Evolutionary conservation across 2,113 vertebrate species (phyloP).

Genomic region (Pipa parva): DNA sequence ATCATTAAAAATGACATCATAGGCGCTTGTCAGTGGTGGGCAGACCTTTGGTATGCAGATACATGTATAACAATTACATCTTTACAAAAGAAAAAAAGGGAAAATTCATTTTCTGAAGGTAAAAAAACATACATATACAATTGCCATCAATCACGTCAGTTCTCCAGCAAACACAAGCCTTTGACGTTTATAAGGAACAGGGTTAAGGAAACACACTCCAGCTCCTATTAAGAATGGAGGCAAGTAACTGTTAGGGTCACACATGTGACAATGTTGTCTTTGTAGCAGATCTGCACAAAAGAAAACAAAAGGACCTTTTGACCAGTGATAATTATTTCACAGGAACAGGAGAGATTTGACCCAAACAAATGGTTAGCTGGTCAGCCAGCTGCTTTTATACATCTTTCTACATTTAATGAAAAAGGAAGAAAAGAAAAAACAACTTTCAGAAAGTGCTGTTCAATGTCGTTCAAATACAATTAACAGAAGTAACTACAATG

Average conservation of each 20-base stretch:
- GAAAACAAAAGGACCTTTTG: constrained; percentile 25
- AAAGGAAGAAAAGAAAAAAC: too few species aligned
- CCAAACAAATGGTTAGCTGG: not conserved
- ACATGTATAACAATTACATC: too few species aligned
- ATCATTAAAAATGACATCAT: too few species aligned
- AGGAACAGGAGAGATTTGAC: constrained; percentile 21
- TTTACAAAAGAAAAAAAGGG: too few species aligned
- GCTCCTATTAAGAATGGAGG: not conserved
- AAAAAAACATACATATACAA: not conserved
- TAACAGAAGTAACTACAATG: too few species aligned
- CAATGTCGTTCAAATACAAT: too few species aligned
- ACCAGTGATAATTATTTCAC: constrained; percentile 10
- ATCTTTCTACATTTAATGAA: not conserved
- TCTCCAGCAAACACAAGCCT: not conserved
- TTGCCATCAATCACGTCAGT: not conserved
- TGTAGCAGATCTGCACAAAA: constrained; percentile 10
- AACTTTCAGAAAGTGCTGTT: too few species aligned
- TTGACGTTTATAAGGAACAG: not conserved
- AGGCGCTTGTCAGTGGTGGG: too few species aligned
- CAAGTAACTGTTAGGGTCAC: constrained; percentile 21
- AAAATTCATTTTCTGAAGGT: too few species aligned
- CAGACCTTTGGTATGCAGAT: too few species aligned
- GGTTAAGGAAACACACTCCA: constrained; percentile 11
- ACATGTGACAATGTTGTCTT: constrained; percentile 15
- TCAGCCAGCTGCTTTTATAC: constrained; percentile 11